Percentiles rank a stretch among this genome's conserved stretches.
These are phyloP conservation scores for Cephus sareptanus DNA, from an alignment of 2,888 invertebrate species.

Conservation along the genomic window DNA sequence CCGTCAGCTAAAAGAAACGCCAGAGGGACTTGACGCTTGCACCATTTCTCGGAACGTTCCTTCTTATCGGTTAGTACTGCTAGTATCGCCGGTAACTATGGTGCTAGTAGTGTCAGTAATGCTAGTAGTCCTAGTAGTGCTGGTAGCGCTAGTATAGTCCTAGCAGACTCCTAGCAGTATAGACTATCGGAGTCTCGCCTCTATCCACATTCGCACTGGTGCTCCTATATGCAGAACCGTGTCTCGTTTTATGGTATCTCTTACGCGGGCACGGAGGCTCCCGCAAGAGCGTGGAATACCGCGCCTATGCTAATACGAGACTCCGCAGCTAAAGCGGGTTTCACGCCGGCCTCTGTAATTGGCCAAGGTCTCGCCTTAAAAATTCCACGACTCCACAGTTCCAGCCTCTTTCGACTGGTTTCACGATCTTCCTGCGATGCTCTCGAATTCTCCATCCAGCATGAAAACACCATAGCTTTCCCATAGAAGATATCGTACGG, in stretches of 20 bases:
- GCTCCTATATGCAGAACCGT: background rate
- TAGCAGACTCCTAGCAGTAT: background rate
- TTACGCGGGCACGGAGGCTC: background rate
- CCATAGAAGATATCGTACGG: background rate
- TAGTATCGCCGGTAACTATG: background rate
- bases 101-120: background rate
- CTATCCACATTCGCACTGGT: background rate
- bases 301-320: conserved; percentile 44
- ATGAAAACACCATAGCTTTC: background rate
- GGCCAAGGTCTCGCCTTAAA: conserved; percentile 14
- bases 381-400: background rate
- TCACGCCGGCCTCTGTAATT: conserved; percentile 32
- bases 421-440: background rate
- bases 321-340: conserved; percentile 22
- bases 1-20: background rate
- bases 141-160: too few species aligned
- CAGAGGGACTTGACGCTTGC: background rate
- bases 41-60: background rate
- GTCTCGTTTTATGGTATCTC: background rate
- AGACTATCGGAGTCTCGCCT: background rate
- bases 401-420: background rate
- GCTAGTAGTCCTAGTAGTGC: too few species aligned
- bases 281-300: conserved; percentile 4
- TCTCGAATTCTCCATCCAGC: background rate
- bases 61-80: background rate